phyloP scores from a whole-genome alignment of 2,113 vertebrate genomes.

The Anguilla rostrata region DNA sequence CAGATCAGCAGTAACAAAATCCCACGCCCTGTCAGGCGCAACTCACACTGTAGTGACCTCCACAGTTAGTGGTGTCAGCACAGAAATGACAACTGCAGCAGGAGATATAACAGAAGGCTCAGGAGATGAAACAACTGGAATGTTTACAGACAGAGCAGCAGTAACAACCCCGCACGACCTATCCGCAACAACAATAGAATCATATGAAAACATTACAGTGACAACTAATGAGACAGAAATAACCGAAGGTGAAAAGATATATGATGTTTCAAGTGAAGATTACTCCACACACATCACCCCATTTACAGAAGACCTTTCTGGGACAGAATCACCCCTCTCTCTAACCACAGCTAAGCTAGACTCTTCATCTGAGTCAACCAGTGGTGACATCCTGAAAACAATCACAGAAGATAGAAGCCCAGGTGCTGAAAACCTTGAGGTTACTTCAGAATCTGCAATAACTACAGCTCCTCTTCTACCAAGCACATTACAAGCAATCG shows the following conservation, averaged over 20 bases:
- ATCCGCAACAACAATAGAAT: too few species aligned
- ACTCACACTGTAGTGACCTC: neutral
- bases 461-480: constrained; percentile 25
- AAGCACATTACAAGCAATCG: neutral
- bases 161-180: too few species aligned
- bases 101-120: neutral
- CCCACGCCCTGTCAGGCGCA: neutral
- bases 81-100: neutral
- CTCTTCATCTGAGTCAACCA: neutral
- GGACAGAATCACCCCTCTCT: too few species aligned
- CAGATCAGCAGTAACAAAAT: constrained; percentile 8
- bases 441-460: constrained; percentile 15
- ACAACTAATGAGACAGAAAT: too few species aligned
- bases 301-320: too few species aligned
- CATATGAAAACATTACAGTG: too few species aligned
- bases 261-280: neutral
- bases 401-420: neutral
- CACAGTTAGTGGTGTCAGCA: neutral
- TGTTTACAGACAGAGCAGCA: too few species aligned
- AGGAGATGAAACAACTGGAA: neutral
- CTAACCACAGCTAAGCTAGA: too few species aligned
- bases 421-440: neutral
- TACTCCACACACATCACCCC: neutral
- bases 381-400: neutral
- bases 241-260: neutral